These are phyloP conservation scores for Phylloscopus trochiloides DNA, from an alignment of 2,113 vertebrate species.

Conservation along the genomic window DNA sequence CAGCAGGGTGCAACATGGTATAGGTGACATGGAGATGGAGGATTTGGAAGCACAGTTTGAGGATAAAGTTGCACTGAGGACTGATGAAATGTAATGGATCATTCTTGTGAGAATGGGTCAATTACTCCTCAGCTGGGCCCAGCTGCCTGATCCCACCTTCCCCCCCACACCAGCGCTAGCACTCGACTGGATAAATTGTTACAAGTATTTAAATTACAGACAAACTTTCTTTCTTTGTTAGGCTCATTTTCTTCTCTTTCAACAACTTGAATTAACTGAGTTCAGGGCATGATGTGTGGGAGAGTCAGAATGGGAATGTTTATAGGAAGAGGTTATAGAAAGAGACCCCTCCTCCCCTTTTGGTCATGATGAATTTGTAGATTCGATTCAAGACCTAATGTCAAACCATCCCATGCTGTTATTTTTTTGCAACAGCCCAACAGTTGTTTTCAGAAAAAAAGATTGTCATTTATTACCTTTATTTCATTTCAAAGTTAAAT, in stretches of 20 bases:
- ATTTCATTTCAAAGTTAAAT: neutral
- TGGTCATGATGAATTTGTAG: neutral
- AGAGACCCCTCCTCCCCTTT: neutral
- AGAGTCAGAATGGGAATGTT: neutral
- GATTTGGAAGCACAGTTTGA: neutral
- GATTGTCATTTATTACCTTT: neutral
- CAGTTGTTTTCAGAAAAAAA: neutral
- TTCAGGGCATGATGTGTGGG: neutral
- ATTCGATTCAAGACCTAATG: neutral
- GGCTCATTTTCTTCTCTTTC: neutral
- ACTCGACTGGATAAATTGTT: neutral
- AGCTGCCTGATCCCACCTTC: neutral
- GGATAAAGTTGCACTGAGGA: neutral
- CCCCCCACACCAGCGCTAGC: neutral
- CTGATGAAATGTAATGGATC: neutral
- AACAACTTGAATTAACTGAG: neutral
- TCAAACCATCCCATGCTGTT: neutral
- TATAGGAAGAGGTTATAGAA: neutral
- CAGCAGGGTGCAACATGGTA: neutral
- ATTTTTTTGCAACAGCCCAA: neutral
- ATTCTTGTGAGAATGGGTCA: neutral
- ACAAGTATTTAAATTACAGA: neutral
- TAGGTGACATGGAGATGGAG: neutral
- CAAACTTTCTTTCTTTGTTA: neutral
- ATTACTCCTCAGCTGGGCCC: neutral